Evolutionary conservation across 2,797 vertebrate genomes (phyloP).

Genomic region (Trichosurus vulpecula): DNA sequence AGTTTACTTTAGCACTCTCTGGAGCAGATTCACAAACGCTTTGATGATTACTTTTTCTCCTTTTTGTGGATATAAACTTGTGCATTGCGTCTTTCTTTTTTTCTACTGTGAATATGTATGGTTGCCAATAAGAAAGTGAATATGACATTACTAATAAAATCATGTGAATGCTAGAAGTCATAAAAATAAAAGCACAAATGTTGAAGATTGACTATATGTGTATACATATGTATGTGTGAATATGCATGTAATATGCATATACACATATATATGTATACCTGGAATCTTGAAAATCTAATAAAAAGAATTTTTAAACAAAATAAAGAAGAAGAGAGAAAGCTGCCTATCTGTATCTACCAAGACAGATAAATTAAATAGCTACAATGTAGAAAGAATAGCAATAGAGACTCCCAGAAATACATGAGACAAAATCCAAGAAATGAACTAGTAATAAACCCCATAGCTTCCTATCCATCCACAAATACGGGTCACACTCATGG

Average conservation of each 20-base stretch:
- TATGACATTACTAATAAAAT: neutral
- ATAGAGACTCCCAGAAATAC: neutral
- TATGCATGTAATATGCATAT: neutral
- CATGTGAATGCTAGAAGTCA: neutral
- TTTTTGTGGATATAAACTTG: neutral
- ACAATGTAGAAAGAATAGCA: neutral
- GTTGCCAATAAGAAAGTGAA: neutral
- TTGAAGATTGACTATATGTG: neutral
- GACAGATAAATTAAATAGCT: neutral
- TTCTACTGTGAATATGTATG: neutral
- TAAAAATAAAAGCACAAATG: neutral
- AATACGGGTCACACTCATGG: neutral
- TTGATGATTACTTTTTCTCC: neutral
- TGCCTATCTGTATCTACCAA: neutral
- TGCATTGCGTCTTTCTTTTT: neutral
- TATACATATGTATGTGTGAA: neutral
- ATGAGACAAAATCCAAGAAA: neutral
- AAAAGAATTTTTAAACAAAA: neutral
- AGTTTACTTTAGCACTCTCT: neutral
- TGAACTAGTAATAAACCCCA: neutral
- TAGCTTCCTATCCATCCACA: neutral
- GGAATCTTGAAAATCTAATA: neutral
- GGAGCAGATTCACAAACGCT: neutral
- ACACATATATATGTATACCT: neutral
- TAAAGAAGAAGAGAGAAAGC: neutral